phyloP scores from a whole-genome alignment of 2,888 invertebrate genomes.

The Drosophila fungiperda region DNA sequence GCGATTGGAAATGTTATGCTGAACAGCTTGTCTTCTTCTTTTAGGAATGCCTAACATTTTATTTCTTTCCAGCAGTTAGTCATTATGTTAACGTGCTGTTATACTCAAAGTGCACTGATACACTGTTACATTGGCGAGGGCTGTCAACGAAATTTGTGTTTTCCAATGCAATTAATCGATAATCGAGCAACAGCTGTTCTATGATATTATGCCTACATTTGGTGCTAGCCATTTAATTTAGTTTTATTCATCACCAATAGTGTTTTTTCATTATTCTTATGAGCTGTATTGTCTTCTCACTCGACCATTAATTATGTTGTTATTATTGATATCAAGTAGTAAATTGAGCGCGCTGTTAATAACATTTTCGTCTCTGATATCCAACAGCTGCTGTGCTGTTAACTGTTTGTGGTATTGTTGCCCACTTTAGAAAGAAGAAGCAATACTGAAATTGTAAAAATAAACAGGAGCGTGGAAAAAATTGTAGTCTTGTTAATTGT shows the following conservation, averaged over 20 bases:
- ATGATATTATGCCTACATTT: too few relatives aligned
- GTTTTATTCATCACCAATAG: not conserved
- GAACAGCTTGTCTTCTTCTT: conserved; percentile 43
- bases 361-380: not conserved
- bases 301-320: not conserved
- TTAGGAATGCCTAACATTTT: conserved; percentile 32
- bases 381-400: conserved; percentile 2
- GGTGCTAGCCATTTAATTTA: not conserved
- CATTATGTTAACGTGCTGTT: conserved; percentile 28
- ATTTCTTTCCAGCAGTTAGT: conserved; percentile 21
- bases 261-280: not conserved
- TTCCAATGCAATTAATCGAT: not conserved
- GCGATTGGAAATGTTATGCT: conserved; percentile 62
- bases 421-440: conserved; percentile 14
- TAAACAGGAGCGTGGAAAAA: conserved; percentile 45
- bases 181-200: not conserved
- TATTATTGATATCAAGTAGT: not conserved
- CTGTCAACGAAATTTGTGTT: not conserved
- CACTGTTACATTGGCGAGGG: not conserved
- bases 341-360: conserved; percentile 1
- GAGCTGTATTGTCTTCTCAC: not conserved
- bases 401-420: not conserved
- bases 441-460: conserved; percentile 39
- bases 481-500: conserved; percentile 28
- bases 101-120: conserved; percentile 27